These are phyloP conservation scores for Periophthalmodon schlosseri DNA, from an alignment of 2,113 vertebrate species.

Conservation along the genomic window DNA sequence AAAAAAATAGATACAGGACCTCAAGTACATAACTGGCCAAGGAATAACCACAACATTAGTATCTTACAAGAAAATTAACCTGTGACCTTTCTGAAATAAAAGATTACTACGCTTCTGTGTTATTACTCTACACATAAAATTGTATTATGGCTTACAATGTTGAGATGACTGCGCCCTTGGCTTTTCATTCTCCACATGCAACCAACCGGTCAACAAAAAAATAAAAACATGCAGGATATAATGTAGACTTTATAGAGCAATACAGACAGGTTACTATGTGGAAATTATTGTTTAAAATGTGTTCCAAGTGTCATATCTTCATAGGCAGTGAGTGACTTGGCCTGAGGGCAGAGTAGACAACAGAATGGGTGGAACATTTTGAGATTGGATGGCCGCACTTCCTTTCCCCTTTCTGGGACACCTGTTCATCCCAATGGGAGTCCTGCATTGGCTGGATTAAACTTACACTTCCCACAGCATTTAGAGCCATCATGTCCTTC, in stretches of 20 bases:
- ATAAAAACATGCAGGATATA: background rate
- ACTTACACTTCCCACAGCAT: background rate
- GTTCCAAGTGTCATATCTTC: background rate
- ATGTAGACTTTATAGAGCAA: background rate
- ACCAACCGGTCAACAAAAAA: background rate
- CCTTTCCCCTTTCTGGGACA: constrained; percentile 4
- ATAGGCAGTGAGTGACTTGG: background rate
- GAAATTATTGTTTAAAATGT: background rate
- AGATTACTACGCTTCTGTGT: background rate
- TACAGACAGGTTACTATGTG: background rate
- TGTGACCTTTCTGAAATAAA: background rate
- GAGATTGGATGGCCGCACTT: background rate
- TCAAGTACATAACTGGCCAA: background rate
- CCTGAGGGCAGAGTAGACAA: background rate
- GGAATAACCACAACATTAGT: background rate
- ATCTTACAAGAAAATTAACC: background rate
- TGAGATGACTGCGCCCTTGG: background rate
- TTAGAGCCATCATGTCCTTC: constrained; percentile 3
- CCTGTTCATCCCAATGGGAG: constrained; percentile 1
- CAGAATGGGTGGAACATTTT: constrained; percentile 1
- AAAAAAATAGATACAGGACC: no score
- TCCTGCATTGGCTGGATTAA: background rate
- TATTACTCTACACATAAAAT: background rate
- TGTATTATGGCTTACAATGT: background rate
- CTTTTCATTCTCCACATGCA: constrained; percentile 1